Evolutionary conservation across 2,888 invertebrate genomes (phyloP).

Genomic region (Ichneumoninae sp.): DNA sequence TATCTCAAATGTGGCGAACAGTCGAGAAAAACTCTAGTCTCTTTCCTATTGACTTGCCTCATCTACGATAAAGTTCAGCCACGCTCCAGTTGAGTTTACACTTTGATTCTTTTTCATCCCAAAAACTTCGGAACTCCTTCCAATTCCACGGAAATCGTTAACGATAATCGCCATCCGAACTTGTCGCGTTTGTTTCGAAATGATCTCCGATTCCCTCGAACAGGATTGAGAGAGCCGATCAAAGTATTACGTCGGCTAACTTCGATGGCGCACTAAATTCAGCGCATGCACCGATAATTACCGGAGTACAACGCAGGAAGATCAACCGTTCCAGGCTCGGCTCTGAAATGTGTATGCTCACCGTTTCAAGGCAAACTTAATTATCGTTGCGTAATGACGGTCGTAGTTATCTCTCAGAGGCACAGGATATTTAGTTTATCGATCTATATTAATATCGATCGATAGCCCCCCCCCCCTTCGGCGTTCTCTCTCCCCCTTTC

Average conservation of each 20-base stretch:
- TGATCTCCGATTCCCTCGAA: not conserved
- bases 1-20: too few species aligned
- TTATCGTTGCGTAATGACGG: constrained; percentile 52
- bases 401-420: constrained; percentile 29
- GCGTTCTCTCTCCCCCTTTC: constrained; percentile 8
- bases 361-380: constrained; percentile 39
- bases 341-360: not conserved
- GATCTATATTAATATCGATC: constrained; percentile 48
- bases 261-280: not conserved
- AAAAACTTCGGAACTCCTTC: not conserved
- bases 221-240: not conserved
- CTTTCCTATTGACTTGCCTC: too few species aligned
- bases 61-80: too few species aligned
- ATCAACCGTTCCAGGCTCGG: not conserved
- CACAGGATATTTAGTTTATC: constrained; percentile 47
- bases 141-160: not conserved
- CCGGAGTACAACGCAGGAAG: not conserved
- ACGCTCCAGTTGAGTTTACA: too few species aligned
- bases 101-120: not conserved
- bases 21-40: too few species aligned
- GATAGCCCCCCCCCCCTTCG: constrained; percentile 38
- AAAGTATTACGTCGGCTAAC: not conserved
- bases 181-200: not conserved
- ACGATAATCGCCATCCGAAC: not conserved
- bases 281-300: not conserved